Conservation (phyloP, 2,888 invertebrate genomes). For the Ophion ellenae region DNA sequence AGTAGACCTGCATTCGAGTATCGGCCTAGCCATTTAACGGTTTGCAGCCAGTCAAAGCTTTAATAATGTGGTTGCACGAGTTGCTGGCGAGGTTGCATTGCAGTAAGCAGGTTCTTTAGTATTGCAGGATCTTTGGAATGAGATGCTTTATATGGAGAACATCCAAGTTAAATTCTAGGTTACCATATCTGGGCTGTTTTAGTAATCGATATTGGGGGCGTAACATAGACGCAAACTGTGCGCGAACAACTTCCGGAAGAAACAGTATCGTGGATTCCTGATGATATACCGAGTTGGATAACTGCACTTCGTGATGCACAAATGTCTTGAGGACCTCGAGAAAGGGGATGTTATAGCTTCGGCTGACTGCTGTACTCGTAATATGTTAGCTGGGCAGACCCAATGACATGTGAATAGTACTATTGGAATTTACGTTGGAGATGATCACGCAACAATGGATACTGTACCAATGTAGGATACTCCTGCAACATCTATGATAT, state of each 20-base stretch:
- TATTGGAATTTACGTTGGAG: background rate
- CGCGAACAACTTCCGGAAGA: no score
- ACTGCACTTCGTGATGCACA: slow-evolving; percentile 4
- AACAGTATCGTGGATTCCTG: no score
- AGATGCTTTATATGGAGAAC: background rate
- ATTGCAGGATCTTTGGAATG: background rate
- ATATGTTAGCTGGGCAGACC: background rate
- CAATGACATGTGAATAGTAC: background rate
- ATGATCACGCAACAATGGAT: background rate
- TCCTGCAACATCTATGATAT: no score
- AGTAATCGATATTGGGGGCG: no score
- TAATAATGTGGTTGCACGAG: background rate
- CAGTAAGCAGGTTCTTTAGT: background rate
- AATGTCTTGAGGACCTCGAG: background rate
- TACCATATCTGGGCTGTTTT: no score
- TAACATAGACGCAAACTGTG: no score
- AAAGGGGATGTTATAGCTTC: background rate
- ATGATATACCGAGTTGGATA: background rate
- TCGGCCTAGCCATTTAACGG: no score
- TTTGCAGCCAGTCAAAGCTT: background rate
- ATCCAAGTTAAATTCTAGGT: background rate
- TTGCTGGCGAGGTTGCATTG: background rate
- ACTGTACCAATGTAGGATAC: background rate
- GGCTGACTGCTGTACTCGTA: background rate
- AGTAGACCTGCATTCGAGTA: no score